Evolutionary conservation across 2,888 invertebrate genomes (phyloP), one percentile per base, ranked within the genome.

Genomic region (Galerucella calmariensis): DNA sequence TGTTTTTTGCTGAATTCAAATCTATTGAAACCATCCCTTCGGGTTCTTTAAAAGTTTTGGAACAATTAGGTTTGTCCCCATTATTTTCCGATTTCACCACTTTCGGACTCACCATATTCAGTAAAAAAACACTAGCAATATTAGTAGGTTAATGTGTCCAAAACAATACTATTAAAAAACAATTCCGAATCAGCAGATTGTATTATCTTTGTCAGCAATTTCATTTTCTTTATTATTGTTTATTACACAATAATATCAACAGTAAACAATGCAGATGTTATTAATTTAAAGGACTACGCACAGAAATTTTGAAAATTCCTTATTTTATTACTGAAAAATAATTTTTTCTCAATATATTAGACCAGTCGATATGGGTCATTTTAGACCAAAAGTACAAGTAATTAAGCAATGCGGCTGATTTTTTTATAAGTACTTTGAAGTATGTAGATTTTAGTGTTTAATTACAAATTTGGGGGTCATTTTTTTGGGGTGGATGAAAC

Each of bases 21-120:
- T 86, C 86, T 69, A 86, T 83, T 16, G 83, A 84, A 12, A 83
- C 83, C 85, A 86, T 84, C 14, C 83, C 85, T 67, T 84, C 84
- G 12, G 86, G 86, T 80, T 86, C 86, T 68, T 78, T 76, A 73
- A 85, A 85, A 20, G 83, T 82, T 75, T 80, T 79, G 9, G 78
- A 79, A 62, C 77, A 76, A 46, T 77, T 63, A 9, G 74, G 62
- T 74, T 74, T 76, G 24, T 76, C 75, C 67, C 77, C 70, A 48
- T 66, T 69, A 72, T 72, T 73, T n/a, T 69, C 68, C n/a, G 41
- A 20, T 24, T 69, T 65, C 46, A 72, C 41, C 12, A 44, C 72
- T 67, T 81, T 79, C 2, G 80, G 78, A 5, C 75, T 75, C 27
- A 79, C 79, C 80, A 81, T 81, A 35, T 70, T 63, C 9, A 63